Base-by-base conservation (phyloP, 2,888 invertebrate species). In the Blastobasis lacticolella region DNA sequence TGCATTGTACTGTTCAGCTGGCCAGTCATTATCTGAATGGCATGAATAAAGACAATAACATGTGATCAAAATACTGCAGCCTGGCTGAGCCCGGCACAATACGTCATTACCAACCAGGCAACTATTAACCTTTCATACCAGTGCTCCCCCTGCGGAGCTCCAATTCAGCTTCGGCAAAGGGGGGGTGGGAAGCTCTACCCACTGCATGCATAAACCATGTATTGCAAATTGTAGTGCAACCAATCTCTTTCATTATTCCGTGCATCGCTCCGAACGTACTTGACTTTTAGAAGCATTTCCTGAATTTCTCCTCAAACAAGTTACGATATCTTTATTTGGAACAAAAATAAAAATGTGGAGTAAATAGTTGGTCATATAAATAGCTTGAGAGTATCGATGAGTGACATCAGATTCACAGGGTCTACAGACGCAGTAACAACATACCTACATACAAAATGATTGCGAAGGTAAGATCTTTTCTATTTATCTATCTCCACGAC, bases 231-330 rank as follows among this genome's bases (percentile, higher is more conserved):
- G 23, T 3, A 23, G 23, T 23, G 23, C 23, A 23, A 23, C 38
- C 41, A 59, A 68, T 68, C 69, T 71, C 69, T 64, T 66, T 72
- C 66, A 62, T 45, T 58, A 55, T 56, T 60, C 59, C 63, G 81
- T 69, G 74, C 78, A 74, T 78, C 77, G 79, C 53, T 73, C 78
- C 57, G 57, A 49, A 58, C 65, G 78, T 63, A 73, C 85, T 86
- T 86, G 85, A 84, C 83, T 83, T 86, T 86, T 76, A 81, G 59
- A 80, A 56, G 62, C 53, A 62, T 75, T 84, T 86, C 86, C 85
- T 84, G 81, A 75, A 73, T 78, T 79, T 79, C 75, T 77, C 73
- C 56, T 62, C 64, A 66, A 73, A 58, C 57, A 70, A 71, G 70
- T 55, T 50, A 37, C 43, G 23, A 5, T 10, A 10, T 45, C 5